A percentile compares a stretch with the other conserved stretches of the same genome.
phyloP scores from a whole-genome alignment of 2,888 invertebrate species.

The Eupithecia subumbrata region DNA sequence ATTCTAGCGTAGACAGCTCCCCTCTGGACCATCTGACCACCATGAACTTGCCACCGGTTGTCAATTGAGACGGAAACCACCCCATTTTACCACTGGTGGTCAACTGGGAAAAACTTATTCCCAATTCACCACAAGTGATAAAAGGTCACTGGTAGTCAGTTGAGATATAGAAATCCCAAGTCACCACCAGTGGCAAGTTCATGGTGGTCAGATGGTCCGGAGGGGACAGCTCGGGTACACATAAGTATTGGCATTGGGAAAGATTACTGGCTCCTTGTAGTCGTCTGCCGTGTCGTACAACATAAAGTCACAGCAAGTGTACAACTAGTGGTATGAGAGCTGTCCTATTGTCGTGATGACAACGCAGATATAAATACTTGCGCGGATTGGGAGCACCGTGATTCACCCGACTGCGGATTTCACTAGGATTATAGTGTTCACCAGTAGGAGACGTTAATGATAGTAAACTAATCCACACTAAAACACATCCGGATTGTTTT shows the following conservation, averaged over 20 bases:
- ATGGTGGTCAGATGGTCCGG: too few species aligned
- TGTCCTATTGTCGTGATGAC: constrained; percentile 14
- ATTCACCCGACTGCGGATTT: constrained; percentile 11
- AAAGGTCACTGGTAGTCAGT: too few species aligned
- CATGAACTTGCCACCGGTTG: too few species aligned
- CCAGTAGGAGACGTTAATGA: background rate
- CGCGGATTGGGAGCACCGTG: constrained; percentile 14
- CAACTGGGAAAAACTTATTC: too few species aligned
- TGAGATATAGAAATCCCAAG: too few species aligned
- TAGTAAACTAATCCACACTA: background rate
- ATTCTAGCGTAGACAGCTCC: background rate
- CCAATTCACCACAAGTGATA: too few species aligned
- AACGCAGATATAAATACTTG: constrained; percentile 1
- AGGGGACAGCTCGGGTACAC: background rate
- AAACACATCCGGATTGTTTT: background rate
- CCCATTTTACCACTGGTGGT: too few species aligned
- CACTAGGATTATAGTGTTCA: background rate
- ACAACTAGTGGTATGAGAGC: background rate
- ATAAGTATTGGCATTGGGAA: background rate
- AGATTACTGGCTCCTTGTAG: background rate
- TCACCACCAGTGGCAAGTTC: too few species aligned
- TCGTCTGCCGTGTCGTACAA: background rate
- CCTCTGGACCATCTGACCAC: too few species aligned
- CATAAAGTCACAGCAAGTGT: background rate
- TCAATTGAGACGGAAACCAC: too few species aligned